A percentile compares a stretch with the other conserved stretches of the same genome.
phyloP scores from a whole-genome alignment of 2,113 vertebrate species.

The Pachyramphus minor region DNA sequence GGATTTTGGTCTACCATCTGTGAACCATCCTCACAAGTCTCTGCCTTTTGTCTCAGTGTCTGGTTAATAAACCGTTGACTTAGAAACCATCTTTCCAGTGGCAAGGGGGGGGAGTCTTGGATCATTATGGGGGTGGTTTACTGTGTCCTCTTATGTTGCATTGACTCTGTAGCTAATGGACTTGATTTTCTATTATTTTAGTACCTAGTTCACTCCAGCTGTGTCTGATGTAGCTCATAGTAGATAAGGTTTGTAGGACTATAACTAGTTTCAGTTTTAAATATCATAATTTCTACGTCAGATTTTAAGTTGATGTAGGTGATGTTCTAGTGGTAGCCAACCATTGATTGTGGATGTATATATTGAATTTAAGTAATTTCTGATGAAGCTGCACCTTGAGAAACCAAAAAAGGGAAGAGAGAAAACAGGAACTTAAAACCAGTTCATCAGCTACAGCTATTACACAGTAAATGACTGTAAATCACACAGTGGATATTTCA shows the following conservation, averaged over 20 bases:
- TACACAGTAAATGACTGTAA: not conserved
- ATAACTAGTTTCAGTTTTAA: not conserved
- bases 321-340: not conserved
- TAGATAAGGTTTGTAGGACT: not conserved
- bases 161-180: not conserved
- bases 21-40: not conserved
- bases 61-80: not conserved
- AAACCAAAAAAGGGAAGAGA: constrained; percentile 6
- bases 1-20: not conserved
- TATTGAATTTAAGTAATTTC: not conserved
- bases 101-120: not conserved
- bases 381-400: not conserved
- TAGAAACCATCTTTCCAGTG: not conserved
- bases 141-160: not conserved
- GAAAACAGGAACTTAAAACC: constrained; percentile 42
- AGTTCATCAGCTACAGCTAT: constrained; percentile 17
- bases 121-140: not conserved
- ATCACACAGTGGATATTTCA: not conserved
- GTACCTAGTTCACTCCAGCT: not conserved
- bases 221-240: not conserved
- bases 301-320: not conserved
- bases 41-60: not conserved
- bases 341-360: not conserved
- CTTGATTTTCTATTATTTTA: not conserved
- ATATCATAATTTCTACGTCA: not conserved